phyloP scores from a whole-genome alignment of 1,140 invertebrate species.

The Tetraneura akinire region DNA sequence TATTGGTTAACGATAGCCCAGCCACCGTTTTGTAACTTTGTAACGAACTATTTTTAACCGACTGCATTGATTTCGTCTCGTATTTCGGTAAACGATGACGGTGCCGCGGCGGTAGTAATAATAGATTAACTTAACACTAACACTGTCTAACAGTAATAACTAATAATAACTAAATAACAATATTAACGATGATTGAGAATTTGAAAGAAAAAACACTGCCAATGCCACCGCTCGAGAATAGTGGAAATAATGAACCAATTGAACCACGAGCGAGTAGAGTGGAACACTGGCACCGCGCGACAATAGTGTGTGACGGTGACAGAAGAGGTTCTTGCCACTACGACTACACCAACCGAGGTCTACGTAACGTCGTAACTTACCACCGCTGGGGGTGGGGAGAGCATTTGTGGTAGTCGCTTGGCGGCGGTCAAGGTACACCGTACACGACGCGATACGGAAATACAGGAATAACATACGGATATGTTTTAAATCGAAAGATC shows the following conservation, averaged over 20 bases:
- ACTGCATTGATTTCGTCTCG: background rate
- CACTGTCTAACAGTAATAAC: too few species aligned
- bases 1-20: background rate
- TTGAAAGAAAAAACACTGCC: background rate
- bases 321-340: background rate
- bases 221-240: background rate
- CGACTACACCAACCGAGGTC: too few species aligned
- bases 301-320: background rate
- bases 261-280: background rate
- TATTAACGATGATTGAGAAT: background rate
- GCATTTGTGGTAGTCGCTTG: too few species aligned
- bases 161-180: too few species aligned
- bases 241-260: too few species aligned
- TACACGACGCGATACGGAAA: too few species aligned
- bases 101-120: background rate
- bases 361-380: too few species aligned
- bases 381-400: too few species aligned
- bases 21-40: constrained; percentile 1
- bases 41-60: constrained; percentile 1
- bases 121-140: background rate
- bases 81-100: background rate
- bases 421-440: too few species aligned
- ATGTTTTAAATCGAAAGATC: too few species aligned
- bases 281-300: too few species aligned
- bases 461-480: too few species aligned